Conservation (phyloP, 64 coral and sea anemone genomes). For the Porites australiensis region DNA sequence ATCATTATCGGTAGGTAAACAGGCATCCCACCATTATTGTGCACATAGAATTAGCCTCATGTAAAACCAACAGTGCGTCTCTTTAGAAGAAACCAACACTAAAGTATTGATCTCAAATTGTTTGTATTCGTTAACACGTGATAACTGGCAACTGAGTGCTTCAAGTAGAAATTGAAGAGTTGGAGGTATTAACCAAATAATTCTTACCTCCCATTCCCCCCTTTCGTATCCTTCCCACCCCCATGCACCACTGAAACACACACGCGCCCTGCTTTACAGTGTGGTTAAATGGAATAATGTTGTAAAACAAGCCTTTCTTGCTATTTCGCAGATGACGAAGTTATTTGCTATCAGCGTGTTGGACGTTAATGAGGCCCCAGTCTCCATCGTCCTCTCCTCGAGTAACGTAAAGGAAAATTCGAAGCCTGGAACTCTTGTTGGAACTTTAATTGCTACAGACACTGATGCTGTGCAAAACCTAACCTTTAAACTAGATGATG, state of each 20-base stretch:
- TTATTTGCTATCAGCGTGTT: slow-evolving; percentile 76
- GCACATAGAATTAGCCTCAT: too few species aligned
- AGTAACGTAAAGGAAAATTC: slow-evolving; percentile 67
- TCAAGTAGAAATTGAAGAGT: too few species aligned
- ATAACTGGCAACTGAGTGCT: too few species aligned
- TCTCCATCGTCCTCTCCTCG: slow-evolving; percentile 62
- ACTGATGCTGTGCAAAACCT: slow-evolving; percentile 65
- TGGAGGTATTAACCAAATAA: too few species aligned
- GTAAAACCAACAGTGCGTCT: too few species aligned
- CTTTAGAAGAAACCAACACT: too few species aligned
- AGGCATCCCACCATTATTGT: too few species aligned
- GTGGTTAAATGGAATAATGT: neutral
- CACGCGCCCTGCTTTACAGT: neutral
- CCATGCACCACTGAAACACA: too few species aligned
- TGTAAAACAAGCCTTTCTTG: neutral
- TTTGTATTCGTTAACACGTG: too few species aligned
- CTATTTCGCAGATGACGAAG: slow-evolving; percentile 64
- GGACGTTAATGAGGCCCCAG: slow-evolving; percentile 83
- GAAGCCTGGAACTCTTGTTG: slow-evolving; percentile 28
- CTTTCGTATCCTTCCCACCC: too few species aligned
- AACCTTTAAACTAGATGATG: slow-evolving; percentile 73
- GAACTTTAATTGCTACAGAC: slow-evolving; percentile 56
- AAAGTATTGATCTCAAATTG: too few species aligned
- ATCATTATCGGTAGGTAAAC: slow-evolving; percentile 45
- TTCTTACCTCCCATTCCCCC: too few species aligned